phyloP scores from a whole-genome alignment of 2,888 invertebrate genomes.

The Horisme vitalbata region DNA sequence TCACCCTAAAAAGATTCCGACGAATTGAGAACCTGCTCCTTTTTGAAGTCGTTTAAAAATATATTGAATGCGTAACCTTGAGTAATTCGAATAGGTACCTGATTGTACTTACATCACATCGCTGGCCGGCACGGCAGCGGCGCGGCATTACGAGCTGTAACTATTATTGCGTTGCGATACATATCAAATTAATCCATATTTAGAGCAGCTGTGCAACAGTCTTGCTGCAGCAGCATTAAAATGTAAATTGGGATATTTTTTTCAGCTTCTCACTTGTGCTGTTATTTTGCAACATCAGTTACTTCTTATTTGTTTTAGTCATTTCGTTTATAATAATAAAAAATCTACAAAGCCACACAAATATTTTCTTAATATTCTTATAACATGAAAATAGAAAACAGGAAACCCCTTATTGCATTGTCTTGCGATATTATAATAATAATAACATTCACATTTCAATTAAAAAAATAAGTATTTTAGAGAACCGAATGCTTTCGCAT shows the following conservation, averaged over 20 bases:
- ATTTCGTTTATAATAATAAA: too few relatives aligned
- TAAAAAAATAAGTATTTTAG: conserved; percentile 14
- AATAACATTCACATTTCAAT: conserved; percentile 24
- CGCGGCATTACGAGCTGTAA: conserved; percentile 23
- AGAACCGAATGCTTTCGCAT: conserved; percentile 11
- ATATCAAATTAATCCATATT: conserved; percentile 31
- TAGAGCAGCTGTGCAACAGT: conserved; percentile 29
- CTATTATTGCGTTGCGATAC: conserved; percentile 33
- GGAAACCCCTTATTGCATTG: too few relatives aligned
- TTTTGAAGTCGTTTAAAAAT: conserved; percentile 9
- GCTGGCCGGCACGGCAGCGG: too few relatives aligned
- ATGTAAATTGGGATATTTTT: conserved; percentile 32
- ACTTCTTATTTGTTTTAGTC: too few relatives aligned
- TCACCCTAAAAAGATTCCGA: too few relatives aligned
- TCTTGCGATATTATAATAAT: too few relatives aligned
- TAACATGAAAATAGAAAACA: too few relatives aligned
- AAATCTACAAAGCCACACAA: too few relatives aligned
- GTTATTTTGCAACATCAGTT: too few relatives aligned
- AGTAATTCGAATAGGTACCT: conserved; percentile 19
- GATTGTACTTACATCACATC: conserved; percentile 24
- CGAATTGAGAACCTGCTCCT: too few relatives aligned
- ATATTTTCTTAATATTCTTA: too few relatives aligned
- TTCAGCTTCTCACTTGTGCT: too few relatives aligned
- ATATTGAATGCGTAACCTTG: conserved; percentile 25
- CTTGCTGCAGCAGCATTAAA: conserved; percentile 24